Evolutionary conservation across 1,140 invertebrate genomes (phyloP).

Genomic region (Lasaia peninsularis): DNA sequence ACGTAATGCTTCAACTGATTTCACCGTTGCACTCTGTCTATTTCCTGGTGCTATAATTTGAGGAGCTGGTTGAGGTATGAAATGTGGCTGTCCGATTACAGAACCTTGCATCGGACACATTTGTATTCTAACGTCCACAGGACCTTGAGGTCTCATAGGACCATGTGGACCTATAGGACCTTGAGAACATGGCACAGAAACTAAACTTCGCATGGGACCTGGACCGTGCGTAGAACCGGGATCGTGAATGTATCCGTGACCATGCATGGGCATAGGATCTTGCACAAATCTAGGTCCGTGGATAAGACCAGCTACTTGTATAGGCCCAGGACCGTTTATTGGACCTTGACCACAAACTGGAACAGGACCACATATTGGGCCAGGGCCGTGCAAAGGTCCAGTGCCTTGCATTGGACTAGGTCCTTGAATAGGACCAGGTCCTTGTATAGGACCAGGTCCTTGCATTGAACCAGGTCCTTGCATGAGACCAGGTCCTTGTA

Average conservation of each 20-base stretch:
- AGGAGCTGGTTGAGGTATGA: not conserved
- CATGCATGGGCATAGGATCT: too few species aligned
- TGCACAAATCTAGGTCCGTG: not conserved
- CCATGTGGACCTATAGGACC: not conserved
- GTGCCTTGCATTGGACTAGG: too few species aligned
- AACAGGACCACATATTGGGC: not conserved
- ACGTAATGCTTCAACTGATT: conserved; percentile 12
- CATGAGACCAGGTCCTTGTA: not conserved
- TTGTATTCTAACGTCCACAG: too few species aligned
- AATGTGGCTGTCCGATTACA: not conserved
- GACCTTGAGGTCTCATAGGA: conserved; percentile 3
- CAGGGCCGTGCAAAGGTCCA: too few species aligned
- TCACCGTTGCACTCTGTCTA: not conserved
- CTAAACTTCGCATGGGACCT: too few species aligned
- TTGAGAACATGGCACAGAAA: not conserved
- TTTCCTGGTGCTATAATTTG: not conserved
- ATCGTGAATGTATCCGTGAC: too few species aligned
- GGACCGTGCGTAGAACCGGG: not conserved
- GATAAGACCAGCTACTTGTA: not conserved
- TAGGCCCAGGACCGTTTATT: not conserved
- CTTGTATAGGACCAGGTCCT: not conserved
- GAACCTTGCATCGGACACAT: not conserved
- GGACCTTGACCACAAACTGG: not conserved
- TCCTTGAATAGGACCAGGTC: too few species aligned
- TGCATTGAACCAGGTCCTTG: conserved; percentile 1